These are phyloP conservation scores for Trissolcus japonicus DNA, from an alignment of 2,888 invertebrate genomes.

Conservation along the genomic window DNA sequence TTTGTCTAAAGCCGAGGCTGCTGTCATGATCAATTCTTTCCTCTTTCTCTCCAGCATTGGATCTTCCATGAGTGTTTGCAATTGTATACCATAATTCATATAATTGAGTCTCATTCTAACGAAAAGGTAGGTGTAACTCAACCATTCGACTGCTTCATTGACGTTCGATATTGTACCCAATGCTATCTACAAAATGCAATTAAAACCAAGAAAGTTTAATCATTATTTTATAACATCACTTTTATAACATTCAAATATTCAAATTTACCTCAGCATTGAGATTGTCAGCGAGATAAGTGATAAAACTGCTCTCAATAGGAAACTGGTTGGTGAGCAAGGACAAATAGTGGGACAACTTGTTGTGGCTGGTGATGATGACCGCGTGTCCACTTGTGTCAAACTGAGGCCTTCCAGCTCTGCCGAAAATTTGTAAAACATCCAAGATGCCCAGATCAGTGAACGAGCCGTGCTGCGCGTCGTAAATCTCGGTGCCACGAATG, in stretches of 20 bases:
- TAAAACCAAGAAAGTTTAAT: too few species aligned
- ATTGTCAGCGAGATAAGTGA: constrained; percentile 94
- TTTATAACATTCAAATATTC: background rate
- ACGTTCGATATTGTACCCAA: constrained; percentile 97
- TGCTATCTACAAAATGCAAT: constrained; percentile 76
- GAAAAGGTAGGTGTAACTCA: constrained; percentile 97
- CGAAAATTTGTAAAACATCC: constrained; percentile 98
- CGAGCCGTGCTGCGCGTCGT: constrained; percentile 95
- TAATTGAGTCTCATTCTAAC: constrained; percentile 96
- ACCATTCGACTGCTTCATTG: constrained; percentile 97
- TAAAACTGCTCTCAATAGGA: constrained; percentile 98
- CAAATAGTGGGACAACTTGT: constrained; percentile 94
- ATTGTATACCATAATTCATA: constrained; percentile 83
- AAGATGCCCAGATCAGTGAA: constrained; percentile 97
- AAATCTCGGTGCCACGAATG: constrained; percentile 97
- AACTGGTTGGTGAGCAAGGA: constrained; percentile 96
- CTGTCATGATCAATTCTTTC: constrained; percentile 85
- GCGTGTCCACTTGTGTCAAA: constrained; percentile 96
- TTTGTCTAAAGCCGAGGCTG: constrained; percentile 91
- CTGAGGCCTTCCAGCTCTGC: constrained; percentile 98
- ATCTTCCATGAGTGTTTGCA: constrained; percentile 83
- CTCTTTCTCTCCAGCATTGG: constrained; percentile 87
- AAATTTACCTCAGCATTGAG: constrained; percentile 93
- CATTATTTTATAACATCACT: background rate
- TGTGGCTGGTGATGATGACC: constrained; percentile 94